phyloP scores from a whole-genome alignment of 2,888 invertebrate genomes.

The Lithophane leautieri region DNA sequence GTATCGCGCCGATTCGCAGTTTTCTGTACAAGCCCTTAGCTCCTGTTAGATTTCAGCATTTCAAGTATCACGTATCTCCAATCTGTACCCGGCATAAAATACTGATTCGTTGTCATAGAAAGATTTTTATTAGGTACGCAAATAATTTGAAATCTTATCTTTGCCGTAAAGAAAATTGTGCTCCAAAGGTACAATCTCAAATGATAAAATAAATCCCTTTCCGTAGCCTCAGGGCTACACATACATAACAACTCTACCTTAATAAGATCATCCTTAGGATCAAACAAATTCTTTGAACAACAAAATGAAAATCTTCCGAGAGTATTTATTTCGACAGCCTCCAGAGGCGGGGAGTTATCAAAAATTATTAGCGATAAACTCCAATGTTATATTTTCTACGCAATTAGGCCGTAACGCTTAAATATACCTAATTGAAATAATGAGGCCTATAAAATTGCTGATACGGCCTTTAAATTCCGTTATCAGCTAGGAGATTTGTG shows the following conservation, averaged over 20 bases:
- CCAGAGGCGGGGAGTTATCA: constrained; percentile 38
- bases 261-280: constrained; percentile 29
- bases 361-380: constrained; percentile 31
- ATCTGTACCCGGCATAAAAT: neutral
- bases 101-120: neutral
- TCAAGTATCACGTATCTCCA: neutral
- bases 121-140: too few species aligned
- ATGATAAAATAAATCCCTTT: constrained; percentile 30
- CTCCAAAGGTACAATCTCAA: constrained; percentile 7
- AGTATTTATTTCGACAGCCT: constrained; percentile 33
- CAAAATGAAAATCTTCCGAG: constrained; percentile 27
- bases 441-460: constrained; percentile 22
- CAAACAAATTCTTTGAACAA: constrained; percentile 49
- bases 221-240: constrained; percentile 20
- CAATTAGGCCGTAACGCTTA: neutral
- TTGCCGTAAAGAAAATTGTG: constrained; percentile 8
- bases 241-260: constrained; percentile 29
- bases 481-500: neutral
- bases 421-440: constrained; percentile 23
- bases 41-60: neutral
- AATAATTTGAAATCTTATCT: neutral
- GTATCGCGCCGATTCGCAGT: too few species aligned
- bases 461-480: neutral
- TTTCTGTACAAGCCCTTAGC: too few species aligned
- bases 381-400: constrained; percentile 3